Base-by-base conservation (phyloP, 2,797 vertebrate species). In the Darevskia mixta region DNA sequence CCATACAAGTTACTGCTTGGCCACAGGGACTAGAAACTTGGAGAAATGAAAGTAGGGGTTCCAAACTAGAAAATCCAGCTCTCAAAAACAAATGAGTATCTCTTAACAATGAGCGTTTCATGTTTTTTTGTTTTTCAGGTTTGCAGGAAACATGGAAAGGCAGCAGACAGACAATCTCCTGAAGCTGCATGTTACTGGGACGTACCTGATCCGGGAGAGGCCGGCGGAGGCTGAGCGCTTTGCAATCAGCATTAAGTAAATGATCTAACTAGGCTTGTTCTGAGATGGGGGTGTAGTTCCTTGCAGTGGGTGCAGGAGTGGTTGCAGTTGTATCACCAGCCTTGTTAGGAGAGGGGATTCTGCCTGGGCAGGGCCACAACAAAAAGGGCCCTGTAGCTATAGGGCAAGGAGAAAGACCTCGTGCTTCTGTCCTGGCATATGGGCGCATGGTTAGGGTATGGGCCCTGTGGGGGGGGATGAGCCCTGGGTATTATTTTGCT, bases 171-270 rank as follows among this genome's bases (percentile, higher is more conserved):
- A 99, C 97, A 99, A 98, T 96, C 97, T 99, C 90, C 97, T 99
- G 67, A 99, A 98, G 87, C 97, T 98, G 8, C 99, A 99, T 17
- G 97, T 97, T 94, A 99, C 98, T 0, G 99, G 99, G 82, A 99
- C 99, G 27, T 99, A 99, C 97, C 97, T 99, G 91, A 98, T 99
- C 96, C 97, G 99, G 87, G 99, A 99, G 96, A 97, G 99, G 89
- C 98, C 99, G 0, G 98, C 98, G 0, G 99, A 99, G 96, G 98
- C 98, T 0, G 99, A 99, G 95, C 97, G 98, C 87, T 99, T 99
- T 2, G 99, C 99, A 94, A 99, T 99, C 95, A 99, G 99, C 91
- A 99, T 99, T 93, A 99, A 99, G 99, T 99, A 95, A 96, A 98
- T 86, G 41, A 3, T 64, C 18, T 61, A 1, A 5, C 1, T 18